These are phyloP conservation scores for Diphyllodes magnificus DNA, from an alignment of 2,113 vertebrate species.

Conservation along the genomic window DNA sequence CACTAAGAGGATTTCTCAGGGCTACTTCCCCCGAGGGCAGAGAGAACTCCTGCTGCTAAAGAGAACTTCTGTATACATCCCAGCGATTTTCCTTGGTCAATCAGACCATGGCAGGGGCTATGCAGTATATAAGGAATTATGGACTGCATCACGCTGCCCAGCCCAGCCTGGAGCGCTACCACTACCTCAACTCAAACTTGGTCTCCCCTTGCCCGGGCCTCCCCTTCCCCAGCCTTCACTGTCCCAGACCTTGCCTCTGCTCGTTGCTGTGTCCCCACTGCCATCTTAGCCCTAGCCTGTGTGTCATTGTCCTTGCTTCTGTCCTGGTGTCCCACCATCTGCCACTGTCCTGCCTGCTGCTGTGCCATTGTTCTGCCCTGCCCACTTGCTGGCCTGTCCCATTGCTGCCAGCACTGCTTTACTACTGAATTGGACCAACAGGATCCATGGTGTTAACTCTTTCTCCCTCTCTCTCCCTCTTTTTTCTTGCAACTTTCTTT, in stretches of 20 bases:
- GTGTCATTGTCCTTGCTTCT: background rate
- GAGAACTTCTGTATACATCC: background rate
- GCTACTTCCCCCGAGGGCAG: accelerated
- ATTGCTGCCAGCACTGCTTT: background rate
- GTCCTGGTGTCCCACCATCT: background rate
- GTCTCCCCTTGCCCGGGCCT: background rate
- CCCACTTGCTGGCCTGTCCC: background rate
- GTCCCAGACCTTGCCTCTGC: background rate
- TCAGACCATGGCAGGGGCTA: accelerated
- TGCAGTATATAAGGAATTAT: background rate
- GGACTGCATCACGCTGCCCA: background rate
- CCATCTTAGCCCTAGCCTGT: accelerated
- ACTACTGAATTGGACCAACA: background rate
- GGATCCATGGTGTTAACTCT: too few species aligned
- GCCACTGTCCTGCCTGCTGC: background rate
- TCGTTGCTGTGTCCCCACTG: accelerated
- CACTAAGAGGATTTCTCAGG: background rate
- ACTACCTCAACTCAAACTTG: background rate
- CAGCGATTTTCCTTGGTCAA: too few species aligned
- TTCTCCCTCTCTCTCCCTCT: too few species aligned
- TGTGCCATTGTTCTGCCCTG: background rate
- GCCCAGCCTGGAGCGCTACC: background rate
- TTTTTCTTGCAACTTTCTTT: background rate
- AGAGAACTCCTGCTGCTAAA: background rate
- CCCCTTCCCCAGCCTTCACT: background rate